A percentile compares a stretch with the other conserved stretches of the same genome.
Conservation (phyloP, 2,888 invertebrate species). For the Meloe dianella region DNA sequence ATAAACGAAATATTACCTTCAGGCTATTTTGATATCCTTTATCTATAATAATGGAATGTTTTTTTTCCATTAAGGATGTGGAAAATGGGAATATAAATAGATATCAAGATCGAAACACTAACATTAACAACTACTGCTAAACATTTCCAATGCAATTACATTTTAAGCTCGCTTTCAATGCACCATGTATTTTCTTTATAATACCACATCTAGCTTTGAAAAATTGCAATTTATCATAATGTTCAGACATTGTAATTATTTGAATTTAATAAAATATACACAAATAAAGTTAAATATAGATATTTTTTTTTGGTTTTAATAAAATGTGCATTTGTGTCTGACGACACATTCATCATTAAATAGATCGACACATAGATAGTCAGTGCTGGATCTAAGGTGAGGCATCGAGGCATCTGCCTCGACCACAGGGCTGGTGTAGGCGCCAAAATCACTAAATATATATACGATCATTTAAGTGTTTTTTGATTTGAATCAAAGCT, state of each 20-base stretch:
- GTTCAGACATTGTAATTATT: not conserved
- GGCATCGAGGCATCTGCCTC: no score
- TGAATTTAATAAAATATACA: not conserved
- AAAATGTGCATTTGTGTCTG: no score
- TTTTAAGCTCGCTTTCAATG: constrained; percentile 15
- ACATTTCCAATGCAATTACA: constrained; percentile 31
- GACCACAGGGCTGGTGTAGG: no score
- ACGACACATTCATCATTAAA: no score
- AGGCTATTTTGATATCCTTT: not conserved
- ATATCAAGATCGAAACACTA: constrained; percentile 33
- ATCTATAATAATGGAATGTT: no score
- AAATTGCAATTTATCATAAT: not conserved
- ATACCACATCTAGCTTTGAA: not conserved
- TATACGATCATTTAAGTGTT: no score
- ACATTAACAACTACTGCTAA: constrained; percentile 35
- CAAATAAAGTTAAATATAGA: not conserved
- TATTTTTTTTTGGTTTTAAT: no score
- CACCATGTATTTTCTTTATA: constrained; percentile 12
- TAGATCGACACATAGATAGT: no score
- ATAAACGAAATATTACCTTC: not conserved
- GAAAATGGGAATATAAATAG: not conserved
- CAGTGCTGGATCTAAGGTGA: no score
- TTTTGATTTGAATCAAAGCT: no score
- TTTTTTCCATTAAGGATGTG: no score
- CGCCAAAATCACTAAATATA: no score